Percentiles rank a stretch among this genome's conserved stretches.
phyloP scores from a whole-genome alignment of 1,140 invertebrate species.

The Aphaenogaster rudis region DNA sequence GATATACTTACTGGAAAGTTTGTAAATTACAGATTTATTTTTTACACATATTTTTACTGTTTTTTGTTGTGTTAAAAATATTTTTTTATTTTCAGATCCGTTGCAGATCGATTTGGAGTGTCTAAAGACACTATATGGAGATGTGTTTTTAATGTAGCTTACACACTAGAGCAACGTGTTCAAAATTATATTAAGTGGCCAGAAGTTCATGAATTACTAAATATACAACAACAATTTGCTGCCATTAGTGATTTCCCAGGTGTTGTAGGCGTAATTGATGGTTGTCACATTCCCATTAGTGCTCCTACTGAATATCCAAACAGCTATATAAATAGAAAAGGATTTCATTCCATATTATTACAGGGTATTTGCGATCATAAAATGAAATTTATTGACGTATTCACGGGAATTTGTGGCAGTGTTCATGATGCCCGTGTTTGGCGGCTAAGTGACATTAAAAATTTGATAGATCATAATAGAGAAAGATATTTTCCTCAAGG shows the following conservation, averaged over 20 bases:
- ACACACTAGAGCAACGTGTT: background rate
- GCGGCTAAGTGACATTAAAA: slow-evolving; percentile 5
- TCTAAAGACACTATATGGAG: slow-evolving; percentile 13
- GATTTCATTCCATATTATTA: background rate
- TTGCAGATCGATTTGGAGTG: slow-evolving; percentile 5
- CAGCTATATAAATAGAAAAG: background rate
- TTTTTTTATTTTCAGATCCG: background rate
- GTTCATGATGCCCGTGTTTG: slow-evolving; percentile 16
- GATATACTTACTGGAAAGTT: no score
- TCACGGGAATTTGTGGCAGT: slow-evolving; percentile 28
- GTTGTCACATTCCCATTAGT: background rate
- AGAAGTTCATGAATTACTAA: background rate
- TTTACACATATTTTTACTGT: no score
- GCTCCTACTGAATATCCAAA: background rate
- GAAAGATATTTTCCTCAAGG: slow-evolving; percentile 18
- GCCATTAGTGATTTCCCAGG: background rate
- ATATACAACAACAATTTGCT: background rate
- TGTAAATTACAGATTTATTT: no score
- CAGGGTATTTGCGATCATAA: slow-evolving; percentile 36
- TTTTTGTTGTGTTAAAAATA: no score
- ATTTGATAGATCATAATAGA: background rate
- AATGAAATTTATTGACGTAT: slow-evolving; percentile 37
- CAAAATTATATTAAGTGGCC: slow-evolving; percentile 22
- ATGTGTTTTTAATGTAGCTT: background rate
- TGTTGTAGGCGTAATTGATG: background rate